Conservation (phyloP, 2,113 vertebrate genomes). For the Aramus guarauna region DNA sequence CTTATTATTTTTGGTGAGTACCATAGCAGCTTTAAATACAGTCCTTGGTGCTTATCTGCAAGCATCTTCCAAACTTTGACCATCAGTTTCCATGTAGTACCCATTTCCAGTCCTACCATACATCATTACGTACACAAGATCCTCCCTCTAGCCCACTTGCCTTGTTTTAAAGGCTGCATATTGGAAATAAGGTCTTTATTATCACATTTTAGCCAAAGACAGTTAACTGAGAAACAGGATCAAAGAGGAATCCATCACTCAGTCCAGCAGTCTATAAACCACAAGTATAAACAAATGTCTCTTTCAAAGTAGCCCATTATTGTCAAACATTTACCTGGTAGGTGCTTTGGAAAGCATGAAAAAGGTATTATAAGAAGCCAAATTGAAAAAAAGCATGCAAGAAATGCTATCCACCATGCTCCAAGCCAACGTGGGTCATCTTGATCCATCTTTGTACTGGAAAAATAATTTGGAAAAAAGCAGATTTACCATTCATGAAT, state of each 20-base stretch:
- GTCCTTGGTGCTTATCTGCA: not conserved
- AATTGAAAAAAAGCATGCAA: conserved; percentile 63
- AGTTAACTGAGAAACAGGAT: not conserved
- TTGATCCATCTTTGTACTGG: conserved; percentile 37
- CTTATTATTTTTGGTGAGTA: not conserved
- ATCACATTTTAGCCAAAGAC: not conserved
- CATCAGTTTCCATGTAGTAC: not conserved
- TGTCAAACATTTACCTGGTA: conserved; percentile 75
- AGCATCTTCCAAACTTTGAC: not conserved
- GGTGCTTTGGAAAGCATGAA: conserved; percentile 77
- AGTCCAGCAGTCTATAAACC: not conserved
- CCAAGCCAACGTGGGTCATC: conserved; percentile 81
- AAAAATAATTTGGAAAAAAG: conserved; percentile 31
- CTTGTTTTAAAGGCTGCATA: not conserved
- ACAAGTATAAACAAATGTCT: not conserved
- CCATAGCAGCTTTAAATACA: not conserved
- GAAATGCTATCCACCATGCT: conserved; percentile 83
- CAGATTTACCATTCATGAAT: not conserved
- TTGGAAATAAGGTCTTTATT: not conserved
- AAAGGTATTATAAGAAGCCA: conserved; percentile 79
- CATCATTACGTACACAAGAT: not conserved
- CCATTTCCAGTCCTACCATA: not conserved
- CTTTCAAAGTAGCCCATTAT: not conserved
- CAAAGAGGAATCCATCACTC: not conserved
- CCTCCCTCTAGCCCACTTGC: not conserved